Evolutionary conservation across 2,888 invertebrate genomes (phyloP), one percentile per base, ranked within the genome.

Genomic region (Lepidocyrtinus sp.): DNA sequence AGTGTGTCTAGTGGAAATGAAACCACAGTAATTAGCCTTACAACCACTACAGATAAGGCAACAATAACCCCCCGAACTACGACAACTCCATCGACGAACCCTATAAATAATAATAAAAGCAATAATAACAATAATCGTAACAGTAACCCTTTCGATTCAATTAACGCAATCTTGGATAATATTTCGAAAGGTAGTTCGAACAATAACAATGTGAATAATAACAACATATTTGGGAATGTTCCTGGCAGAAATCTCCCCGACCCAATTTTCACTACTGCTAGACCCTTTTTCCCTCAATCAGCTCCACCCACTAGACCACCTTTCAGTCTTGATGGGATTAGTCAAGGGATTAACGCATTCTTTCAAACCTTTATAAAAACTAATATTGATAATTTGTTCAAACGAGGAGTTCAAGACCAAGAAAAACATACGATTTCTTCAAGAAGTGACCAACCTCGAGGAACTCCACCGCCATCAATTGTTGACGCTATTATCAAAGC

Each of bases 161-260:
- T 80, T 9, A 80, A 80, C n/a, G 80, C 80, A 17, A 80, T 80
- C 9, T 59, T 80, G 15, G 80, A 80, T 17, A 80, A 80, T 27
- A 64, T 80, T 1, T 24, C 55, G 15, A 63, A 75, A 19, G 21
- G 62, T 5, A 27, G 75, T 17, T 1, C 46, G 17, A 63, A 63
- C 3, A 80, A 64, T 61, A 71, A 61, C 22, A 72, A 78, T 26
- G 36, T 62, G 15, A 3, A 12, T 24, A 22, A 36, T 17, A 77
- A 77, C 27, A 64, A 74, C 17, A 55, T 79, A 2, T 76, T 76
- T 24, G 76, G 70, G 25, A 70, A 24, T 19, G 67, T 75, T 24
- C 79, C 74, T n/a, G 74, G 69, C n/a, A 74, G 70, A 46, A 77
- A 65, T 0, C 2, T 50, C 19, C 46, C 45, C 12, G 25, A 55